phyloP scores from a whole-genome alignment of 2,888 invertebrate species.

The Dolomedes plantarius region DNA sequence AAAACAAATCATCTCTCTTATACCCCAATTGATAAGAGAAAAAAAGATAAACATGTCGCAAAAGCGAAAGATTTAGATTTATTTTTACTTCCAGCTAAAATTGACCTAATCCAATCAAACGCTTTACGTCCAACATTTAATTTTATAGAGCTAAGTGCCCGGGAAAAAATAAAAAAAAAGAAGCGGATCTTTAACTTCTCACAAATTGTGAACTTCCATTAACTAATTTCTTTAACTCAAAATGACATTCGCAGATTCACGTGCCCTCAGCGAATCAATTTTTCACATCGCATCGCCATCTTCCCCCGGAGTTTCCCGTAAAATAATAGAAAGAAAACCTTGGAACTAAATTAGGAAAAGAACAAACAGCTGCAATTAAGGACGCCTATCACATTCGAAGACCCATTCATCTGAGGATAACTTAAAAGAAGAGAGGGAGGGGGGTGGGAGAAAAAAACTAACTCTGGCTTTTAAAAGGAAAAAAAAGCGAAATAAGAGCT shows the following conservation, averaged over 20 bases:
- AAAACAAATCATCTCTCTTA: too few species aligned
- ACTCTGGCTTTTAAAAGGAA: slow-evolving; percentile 29
- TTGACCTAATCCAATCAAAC: not conserved
- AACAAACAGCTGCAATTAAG: slow-evolving; percentile 61
- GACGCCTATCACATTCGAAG: slow-evolving; percentile 37
- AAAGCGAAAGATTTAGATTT: too few species aligned
- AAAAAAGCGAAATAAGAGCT: slow-evolving; percentile 47
- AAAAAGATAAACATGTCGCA: too few species aligned
- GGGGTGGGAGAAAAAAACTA: slow-evolving; percentile 2
- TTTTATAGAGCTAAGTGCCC: not conserved
- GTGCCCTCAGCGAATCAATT: not conserved
- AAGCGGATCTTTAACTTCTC: not conserved
- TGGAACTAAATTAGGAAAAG: slow-evolving; percentile 26
- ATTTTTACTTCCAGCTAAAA: not conserved
- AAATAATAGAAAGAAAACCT: slow-evolving; percentile 16
- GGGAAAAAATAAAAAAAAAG: not conserved
- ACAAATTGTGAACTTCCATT: not conserved
- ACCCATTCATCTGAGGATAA: slow-evolving; percentile 46
- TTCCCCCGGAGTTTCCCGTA: not conserved
- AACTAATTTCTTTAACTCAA: slow-evolving; percentile 14
- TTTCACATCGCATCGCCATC: not conserved
- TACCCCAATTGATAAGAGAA: too few species aligned
- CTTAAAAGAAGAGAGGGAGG: slow-evolving; percentile 11
- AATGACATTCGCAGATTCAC: slow-evolving; percentile 4
- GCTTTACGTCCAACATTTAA: not conserved